Evolutionary conservation across 2,888 invertebrate species (phyloP).

Genomic region (Noctua fimbriata): DNA sequence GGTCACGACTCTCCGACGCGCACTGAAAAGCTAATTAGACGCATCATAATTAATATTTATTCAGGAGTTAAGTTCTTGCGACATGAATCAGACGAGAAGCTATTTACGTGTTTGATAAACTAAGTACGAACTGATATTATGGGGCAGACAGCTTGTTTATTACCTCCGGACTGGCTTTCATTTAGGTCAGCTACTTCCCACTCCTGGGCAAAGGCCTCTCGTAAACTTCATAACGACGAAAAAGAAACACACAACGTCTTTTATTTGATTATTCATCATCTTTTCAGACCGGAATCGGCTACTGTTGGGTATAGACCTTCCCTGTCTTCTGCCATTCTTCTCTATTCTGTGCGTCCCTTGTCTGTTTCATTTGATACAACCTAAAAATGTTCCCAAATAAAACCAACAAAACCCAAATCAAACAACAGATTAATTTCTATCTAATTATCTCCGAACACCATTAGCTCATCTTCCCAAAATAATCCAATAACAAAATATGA

Average conservation of each 20-base stretch:
- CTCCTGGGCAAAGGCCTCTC: too few relatives aligned
- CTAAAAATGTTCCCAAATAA: not conserved
- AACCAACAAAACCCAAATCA: conserved; percentile 6
- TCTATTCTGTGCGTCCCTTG: too few relatives aligned
- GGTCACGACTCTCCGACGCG: conserved; percentile 84
- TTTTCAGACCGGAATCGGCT: too few relatives aligned
- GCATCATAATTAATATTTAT: conserved; percentile 73
- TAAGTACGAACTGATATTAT: not conserved
- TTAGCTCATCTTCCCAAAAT: conserved; percentile 62
- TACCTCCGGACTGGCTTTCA: not conserved
- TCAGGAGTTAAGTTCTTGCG: conserved; percentile 25
- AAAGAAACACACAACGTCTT: not conserved
- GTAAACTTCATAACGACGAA: not conserved
- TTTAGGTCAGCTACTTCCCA: too few relatives aligned
- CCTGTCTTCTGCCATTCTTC: too few relatives aligned
- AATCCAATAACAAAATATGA: conserved; percentile 82
- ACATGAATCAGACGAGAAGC: conserved; percentile 21
- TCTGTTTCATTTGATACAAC: not conserved
- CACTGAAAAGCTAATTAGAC: conserved; percentile 84
- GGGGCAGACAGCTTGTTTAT: not conserved
- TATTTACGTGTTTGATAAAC: not conserved
- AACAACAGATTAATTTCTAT: conserved; percentile 39
- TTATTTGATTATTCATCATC: not conserved
- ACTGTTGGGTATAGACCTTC: too few relatives aligned
- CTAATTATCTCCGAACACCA: conserved; percentile 46